Conservation (phyloP, 2,113 vertebrate genomes). For the Physeter macrocephalus region DNA sequence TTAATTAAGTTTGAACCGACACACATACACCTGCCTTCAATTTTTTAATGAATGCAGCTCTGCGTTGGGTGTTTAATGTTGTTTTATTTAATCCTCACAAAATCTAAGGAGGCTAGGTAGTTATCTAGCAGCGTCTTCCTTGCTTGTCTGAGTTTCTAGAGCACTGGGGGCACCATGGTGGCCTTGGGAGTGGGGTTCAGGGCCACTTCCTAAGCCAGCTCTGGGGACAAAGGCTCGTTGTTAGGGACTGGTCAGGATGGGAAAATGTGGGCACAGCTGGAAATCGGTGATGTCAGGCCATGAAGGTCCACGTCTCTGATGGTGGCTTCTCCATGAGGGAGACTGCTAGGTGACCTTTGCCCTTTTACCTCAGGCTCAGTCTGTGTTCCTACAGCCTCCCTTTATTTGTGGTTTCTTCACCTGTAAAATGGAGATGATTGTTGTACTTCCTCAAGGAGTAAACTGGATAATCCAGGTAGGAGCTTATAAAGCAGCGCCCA, state of each 20-base stretch:
- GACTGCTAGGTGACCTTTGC: background rate
- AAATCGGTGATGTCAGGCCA: fast-evolving
- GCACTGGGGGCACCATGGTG: background rate
- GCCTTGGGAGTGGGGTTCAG: background rate
- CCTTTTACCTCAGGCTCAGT: background rate
- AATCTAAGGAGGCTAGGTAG: background rate
- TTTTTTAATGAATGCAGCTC: background rate
- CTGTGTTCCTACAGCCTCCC: background rate
- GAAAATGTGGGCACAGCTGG: background rate
- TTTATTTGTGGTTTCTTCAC: background rate
- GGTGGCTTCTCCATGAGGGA: background rate
- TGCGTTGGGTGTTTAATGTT: background rate
- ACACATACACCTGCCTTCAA: background rate
- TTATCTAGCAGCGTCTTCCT: fast-evolving
- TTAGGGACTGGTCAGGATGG: background rate
- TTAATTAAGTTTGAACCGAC: background rate
- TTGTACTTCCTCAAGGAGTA: fast-evolving
- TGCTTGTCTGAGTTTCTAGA: background rate
- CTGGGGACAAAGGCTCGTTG: background rate
- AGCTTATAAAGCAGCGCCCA: fast-evolving
- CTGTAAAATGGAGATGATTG: background rate
- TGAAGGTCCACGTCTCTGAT: background rate
- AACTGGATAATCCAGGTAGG: fast-evolving
- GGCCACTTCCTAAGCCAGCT: background rate
- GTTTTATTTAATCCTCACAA: background rate